Evolutionary conservation across 2,888 invertebrate genomes (phyloP).

Genomic region (Clepsis dumicolana): DNA sequence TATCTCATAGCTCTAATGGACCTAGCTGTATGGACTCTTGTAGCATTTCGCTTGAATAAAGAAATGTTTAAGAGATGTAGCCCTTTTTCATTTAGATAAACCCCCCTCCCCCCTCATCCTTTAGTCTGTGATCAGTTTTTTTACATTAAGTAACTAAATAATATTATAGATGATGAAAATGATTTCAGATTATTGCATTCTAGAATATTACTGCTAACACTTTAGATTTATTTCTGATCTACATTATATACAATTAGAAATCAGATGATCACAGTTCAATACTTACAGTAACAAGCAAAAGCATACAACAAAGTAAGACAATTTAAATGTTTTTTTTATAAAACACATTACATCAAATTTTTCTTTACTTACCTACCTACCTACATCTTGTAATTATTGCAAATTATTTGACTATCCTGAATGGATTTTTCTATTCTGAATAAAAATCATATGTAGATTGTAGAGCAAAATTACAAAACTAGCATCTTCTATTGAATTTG

Average conservation of each 20-base stretch:
- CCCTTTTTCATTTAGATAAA: constrained; percentile 59
- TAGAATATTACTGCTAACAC: background rate
- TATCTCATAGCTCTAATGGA: constrained; percentile 56
- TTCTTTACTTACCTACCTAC: too few species aligned
- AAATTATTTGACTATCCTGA: background rate
- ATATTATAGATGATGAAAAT: background rate
- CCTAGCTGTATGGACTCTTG: constrained; percentile 64
- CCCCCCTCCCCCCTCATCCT: constrained; percentile 50
- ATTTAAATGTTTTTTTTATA: background rate
- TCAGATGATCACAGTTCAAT: background rate
- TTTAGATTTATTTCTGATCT: background rate
- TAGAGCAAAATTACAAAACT: background rate
- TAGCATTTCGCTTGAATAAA: constrained; percentile 76
- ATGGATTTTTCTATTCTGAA: background rate
- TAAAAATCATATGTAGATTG: background rate
- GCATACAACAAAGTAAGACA: background rate
- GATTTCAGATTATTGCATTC: background rate
- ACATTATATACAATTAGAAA: background rate
- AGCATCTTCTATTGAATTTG: background rate
- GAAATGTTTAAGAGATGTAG: constrained; percentile 74
- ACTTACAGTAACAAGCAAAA: background rate
- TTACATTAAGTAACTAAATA: background rate
- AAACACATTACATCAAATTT: background rate
- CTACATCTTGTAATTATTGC: background rate
- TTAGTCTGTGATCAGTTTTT: constrained; percentile 1